These are phyloP conservation scores for Drosophila histrio DNA, from an alignment of 2,888 invertebrate genomes.

Conservation along the genomic window DNA sequence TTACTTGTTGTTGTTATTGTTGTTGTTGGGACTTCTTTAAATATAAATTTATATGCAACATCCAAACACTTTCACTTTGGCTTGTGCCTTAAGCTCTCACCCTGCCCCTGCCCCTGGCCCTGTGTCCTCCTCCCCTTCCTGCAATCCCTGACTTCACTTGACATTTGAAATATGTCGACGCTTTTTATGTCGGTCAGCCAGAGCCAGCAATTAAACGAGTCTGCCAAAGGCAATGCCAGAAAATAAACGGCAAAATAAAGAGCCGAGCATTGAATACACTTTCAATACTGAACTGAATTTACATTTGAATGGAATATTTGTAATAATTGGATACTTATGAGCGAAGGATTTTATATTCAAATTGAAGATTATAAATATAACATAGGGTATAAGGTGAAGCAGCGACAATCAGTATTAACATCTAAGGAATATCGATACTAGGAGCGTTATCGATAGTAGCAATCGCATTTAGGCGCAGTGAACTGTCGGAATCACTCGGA, in stretches of 20 bases:
- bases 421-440: no score
- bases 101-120: not conserved
- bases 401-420: no score
- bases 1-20: constrained; percentile 24
- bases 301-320: not conserved
- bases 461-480: no score
- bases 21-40: constrained; percentile 55
- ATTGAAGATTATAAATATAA: no score
- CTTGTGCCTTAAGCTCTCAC: constrained; percentile 38
- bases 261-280: constrained; percentile 18
- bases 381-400: no score
- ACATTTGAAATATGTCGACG: constrained; percentile 73
- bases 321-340: no score
- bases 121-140: not conserved
- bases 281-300: not conserved
- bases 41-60: constrained; percentile 72
- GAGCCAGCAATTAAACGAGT: constrained; percentile 63
- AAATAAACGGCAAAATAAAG: not conserved
- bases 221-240: constrained; percentile 23
- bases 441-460: no score
- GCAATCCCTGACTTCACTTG: constrained; percentile 33
- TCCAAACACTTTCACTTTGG: constrained; percentile 49
- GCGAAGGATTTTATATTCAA: no score
- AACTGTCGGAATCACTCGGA: no score
- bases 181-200: constrained; percentile 68